Evolutionary conservation across 2,113 vertebrate species (phyloP).

Genomic region (Caranx melampygus): DNA sequence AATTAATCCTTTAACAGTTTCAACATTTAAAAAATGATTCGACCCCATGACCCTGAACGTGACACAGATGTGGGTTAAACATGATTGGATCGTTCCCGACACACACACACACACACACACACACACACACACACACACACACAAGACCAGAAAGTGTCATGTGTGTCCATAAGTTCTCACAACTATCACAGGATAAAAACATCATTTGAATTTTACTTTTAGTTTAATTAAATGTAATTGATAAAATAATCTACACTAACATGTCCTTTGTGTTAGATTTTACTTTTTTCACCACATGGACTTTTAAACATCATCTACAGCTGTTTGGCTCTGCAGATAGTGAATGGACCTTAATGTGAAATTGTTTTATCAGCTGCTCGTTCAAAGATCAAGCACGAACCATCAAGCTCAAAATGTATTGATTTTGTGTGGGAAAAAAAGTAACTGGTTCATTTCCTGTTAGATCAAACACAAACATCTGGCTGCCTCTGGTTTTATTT

Average conservation of each 20-base stretch:
- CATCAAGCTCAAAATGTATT: background rate
- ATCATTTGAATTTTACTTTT: background rate
- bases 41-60: too few relatives aligned
- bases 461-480: conserved; percentile 14
- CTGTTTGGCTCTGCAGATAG: background rate
- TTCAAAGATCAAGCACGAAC: background rate
- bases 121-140: background rate
- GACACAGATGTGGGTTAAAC: background rate
- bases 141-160: too few relatives aligned
- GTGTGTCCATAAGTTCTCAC: too few relatives aligned
- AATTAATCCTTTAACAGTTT: background rate
- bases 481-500: background rate
- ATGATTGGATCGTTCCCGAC: background rate
- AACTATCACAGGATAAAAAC: background rate
- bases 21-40: too few relatives aligned
- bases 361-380: background rate
- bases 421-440: too few relatives aligned
- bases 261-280: background rate
- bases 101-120: too few relatives aligned
- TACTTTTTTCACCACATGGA: background rate
- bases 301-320: too few relatives aligned
- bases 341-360: too few relatives aligned
- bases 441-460: background rate
- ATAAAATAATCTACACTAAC: background rate
- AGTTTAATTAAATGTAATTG: background rate